Percentiles rank a stretch among this genome's conserved stretches.
These are phyloP conservation scores for Sympetrum striolatum DNA, from an alignment of 2,888 invertebrate genomes.

Conservation along the genomic window DNA sequence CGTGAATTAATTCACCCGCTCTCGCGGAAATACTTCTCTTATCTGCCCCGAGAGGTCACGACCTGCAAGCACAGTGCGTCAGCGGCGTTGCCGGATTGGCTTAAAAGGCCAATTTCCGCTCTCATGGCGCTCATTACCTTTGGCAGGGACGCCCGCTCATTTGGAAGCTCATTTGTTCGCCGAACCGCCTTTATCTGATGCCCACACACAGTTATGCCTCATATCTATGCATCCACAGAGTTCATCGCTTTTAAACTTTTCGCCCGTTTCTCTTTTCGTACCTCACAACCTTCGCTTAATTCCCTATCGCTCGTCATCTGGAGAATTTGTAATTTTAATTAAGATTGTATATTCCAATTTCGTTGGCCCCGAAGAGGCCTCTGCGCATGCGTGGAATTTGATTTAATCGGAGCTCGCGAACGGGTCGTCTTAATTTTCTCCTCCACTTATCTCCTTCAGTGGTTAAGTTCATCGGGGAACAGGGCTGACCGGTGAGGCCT, in stretches of 20 bases:
- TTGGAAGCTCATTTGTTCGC: constrained; percentile 21
- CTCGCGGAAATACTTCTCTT: constrained; percentile 18
- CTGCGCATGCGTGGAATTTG: background rate
- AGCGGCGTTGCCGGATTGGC: constrained; percentile 31
- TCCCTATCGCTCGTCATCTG: background rate
- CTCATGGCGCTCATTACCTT: constrained; percentile 31
- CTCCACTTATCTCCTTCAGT: background rate
- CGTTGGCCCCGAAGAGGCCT: constrained; percentile 2
- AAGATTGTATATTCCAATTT: background rate
- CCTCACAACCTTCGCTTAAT: background rate
- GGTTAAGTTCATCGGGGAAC: background rate
- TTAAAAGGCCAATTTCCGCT: constrained; percentile 40
- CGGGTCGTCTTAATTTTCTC: background rate
- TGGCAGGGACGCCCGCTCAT: constrained; percentile 9
- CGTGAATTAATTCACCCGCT: constrained; percentile 33
- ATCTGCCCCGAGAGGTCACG: constrained; percentile 26
- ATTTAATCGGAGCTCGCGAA: background rate
- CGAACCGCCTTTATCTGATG: constrained; percentile 37
- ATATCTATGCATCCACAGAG: constrained; percentile 15
- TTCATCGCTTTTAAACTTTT: constrained; percentile 21
- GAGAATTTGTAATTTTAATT: constrained; percentile 6
- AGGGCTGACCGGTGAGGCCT: no score
- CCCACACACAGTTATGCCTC: background rate
- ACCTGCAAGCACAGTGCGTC: constrained; percentile 14
- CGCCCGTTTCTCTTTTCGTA: background rate